Evolutionary conservation across 2,113 vertebrate genomes (phyloP).

Genomic region (Sakesphorus luctuosus): DNA sequence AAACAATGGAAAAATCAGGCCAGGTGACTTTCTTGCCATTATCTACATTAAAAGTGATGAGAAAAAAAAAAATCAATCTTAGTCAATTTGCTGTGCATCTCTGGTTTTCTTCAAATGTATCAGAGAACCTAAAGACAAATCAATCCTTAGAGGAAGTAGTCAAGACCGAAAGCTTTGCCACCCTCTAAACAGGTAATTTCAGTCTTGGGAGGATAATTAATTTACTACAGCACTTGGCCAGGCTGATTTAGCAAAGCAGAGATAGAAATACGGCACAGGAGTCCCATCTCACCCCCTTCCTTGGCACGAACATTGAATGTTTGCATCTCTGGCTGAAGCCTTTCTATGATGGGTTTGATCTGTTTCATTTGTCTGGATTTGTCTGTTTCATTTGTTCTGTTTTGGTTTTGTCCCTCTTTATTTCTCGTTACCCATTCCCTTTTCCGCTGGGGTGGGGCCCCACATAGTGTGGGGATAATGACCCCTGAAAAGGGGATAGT

Average conservation of each 20-base stretch:
- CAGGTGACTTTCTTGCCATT: neutral
- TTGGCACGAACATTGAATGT: rapidly evolving
- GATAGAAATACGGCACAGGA: neutral
- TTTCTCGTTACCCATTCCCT: no score
- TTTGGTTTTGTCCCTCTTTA: no score
- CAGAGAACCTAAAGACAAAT: neutral
- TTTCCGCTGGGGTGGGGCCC: no score
- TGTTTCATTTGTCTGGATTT: no score
- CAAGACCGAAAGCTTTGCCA: neutral
- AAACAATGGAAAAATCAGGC: neutral
- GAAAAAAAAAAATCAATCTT: neutral
- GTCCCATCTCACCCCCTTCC: rapidly evolving
- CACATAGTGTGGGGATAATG: no score
- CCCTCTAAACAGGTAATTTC: neutral
- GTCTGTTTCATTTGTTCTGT: no score
- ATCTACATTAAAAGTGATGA: neutral
- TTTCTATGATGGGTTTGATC: no score
- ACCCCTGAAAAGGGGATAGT: no score
- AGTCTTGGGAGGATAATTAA: neutral
- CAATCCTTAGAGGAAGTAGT: neutral
- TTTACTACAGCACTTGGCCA: neutral
- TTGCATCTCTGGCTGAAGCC: neutral
- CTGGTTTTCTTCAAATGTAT: neutral
- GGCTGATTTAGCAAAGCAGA: neutral
- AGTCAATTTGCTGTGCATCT: neutral